phyloP scores from a whole-genome alignment of 1,140 invertebrate genomes.

The Macrobrachium rosenbergii region DNA sequence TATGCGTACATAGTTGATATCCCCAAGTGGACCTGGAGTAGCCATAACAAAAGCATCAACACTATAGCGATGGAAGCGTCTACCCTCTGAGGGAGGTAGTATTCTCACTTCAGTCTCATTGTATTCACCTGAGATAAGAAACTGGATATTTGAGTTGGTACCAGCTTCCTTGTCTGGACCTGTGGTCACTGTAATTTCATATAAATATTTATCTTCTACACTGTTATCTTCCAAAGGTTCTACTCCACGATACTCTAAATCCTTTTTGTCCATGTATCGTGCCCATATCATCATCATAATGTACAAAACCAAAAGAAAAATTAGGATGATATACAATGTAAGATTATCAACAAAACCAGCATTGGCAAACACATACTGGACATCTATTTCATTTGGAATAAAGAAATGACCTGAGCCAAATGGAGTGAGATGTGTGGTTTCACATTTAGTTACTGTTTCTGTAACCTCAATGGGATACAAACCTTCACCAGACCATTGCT shows the following conservation, averaged over 20 bases:
- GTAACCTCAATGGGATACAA: neutral
- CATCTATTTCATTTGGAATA: conserved; percentile 74
- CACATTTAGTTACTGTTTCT: conserved; percentile 69
- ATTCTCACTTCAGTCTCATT: conserved; percentile 16
- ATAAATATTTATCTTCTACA: conserved; percentile 31
- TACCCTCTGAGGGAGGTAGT: neutral
- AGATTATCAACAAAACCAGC: conserved; percentile 73
- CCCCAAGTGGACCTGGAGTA: conserved; percentile 16
- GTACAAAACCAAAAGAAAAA: conserved; percentile 71
- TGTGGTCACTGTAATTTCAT: conserved; percentile 46
- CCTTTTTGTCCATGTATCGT: conserved; percentile 71
- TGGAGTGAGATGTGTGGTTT: conserved; percentile 73
- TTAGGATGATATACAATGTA: conserved; percentile 73
- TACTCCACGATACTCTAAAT: conserved; percentile 67
- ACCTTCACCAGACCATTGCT: conserved; percentile 28
- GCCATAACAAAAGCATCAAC: conserved; percentile 29
- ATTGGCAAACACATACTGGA: conserved; percentile 73
- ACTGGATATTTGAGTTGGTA: conserved; percentile 35
- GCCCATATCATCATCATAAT: conserved; percentile 72
- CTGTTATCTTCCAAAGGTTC: conserved; percentile 31
- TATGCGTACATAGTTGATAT: conserved; percentile 30
- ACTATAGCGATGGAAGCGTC: conserved; percentile 12
- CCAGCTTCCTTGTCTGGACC: conserved; percentile 40
- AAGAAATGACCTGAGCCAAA: conserved; percentile 74
- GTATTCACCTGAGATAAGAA: conserved; percentile 27